These are phyloP conservation scores for Agonopterix arenella DNA, from an alignment of 2,888 invertebrate species.

Conservation along the genomic window DNA sequence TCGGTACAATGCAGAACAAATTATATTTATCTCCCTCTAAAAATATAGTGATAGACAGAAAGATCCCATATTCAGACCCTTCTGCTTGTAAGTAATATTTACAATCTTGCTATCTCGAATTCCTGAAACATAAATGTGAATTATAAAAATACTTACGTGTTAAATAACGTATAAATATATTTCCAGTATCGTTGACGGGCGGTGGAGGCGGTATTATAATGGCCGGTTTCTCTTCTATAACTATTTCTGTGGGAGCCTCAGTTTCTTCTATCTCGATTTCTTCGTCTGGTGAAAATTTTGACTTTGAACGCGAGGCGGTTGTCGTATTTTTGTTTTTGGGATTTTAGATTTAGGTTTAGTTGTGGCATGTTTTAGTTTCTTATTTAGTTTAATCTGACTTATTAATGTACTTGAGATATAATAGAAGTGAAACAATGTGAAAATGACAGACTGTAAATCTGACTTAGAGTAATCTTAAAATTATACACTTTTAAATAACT, in stretches of 20 bases:
- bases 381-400: neutral
- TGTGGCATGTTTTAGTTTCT: slow-evolving; percentile 2
- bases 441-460: too few relatives aligned
- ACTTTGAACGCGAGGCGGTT: slow-evolving; percentile 49
- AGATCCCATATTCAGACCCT: too few relatives aligned
- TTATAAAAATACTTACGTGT: slow-evolving; percentile 57
- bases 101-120: too few relatives aligned
- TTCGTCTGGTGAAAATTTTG: slow-evolving; percentile 55
- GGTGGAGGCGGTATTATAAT: slow-evolving; percentile 31
- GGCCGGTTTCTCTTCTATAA: slow-evolving; percentile 15
- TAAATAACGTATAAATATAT: slow-evolving; percentile 60
- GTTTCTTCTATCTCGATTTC: slow-evolving; percentile 47
- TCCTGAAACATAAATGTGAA: neutral
- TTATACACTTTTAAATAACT: too few relatives aligned
- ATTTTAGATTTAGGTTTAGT: slow-evolving; percentile 4
- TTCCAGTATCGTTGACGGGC: slow-evolving; percentile 47
- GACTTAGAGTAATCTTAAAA: too few relatives aligned
- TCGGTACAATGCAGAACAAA: too few relatives aligned
- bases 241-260: slow-evolving; percentile 29
- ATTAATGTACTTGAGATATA: too few relatives aligned
- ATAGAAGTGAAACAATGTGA: too few relatives aligned
- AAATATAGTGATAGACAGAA: too few relatives aligned
- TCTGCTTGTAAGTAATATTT: too few relatives aligned
- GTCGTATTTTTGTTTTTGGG: slow-evolving; percentile 54
- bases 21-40: too few relatives aligned